Base-by-base conservation (phyloP, 2,888 invertebrate species). In the Volucella zonaria region DNA sequence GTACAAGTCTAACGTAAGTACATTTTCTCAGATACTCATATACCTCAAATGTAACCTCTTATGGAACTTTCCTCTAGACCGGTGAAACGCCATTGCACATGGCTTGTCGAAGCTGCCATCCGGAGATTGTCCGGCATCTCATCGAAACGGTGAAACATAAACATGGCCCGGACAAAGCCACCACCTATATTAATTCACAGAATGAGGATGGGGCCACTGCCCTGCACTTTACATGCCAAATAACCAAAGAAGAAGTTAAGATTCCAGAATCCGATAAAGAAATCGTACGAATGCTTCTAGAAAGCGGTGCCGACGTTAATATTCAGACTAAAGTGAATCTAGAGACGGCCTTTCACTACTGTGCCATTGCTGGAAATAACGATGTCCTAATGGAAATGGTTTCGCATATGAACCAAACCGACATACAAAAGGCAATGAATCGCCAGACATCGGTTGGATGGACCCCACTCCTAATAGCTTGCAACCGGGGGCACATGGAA, bases 51-150 rank as follows among this genome's bases (percentile, higher is more conserved):
- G 31, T 9, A 43, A 18, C 4, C n/a, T 2, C 0, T 12, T 10
- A n/a, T 1, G 14, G 42, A 11, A n/a, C 23, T 52, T 54, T 11
- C 47, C 47, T 67, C 1, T 90, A 98, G 98, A 94, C 94, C 89
- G 98, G 99, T 2, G 99, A 99, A 93, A 99, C 98, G 0, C 97
- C 99, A 0, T 93, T 99, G 14, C 99, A 99, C 90, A 94, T 99
- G 91, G 98, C 99, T 3, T 97, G 98, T 89, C 94, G 97, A 83
- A 95, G 95, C 80, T 97, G 96, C 89, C 94, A 95, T 87, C 96
- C 96, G 38, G 96, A 97, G 86, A 96, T 98, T 0, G 97, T 97
- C 0, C 94, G 95, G 74, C 96, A 97, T 90, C 93, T 99, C 54
- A 96, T 99, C 87, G 94, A 95, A 76, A 96, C 96, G 89, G 95